Evolutionary conservation across 1,140 invertebrate genomes (phyloP).

Genomic region (Diabrotica undecimpunctata): DNA sequence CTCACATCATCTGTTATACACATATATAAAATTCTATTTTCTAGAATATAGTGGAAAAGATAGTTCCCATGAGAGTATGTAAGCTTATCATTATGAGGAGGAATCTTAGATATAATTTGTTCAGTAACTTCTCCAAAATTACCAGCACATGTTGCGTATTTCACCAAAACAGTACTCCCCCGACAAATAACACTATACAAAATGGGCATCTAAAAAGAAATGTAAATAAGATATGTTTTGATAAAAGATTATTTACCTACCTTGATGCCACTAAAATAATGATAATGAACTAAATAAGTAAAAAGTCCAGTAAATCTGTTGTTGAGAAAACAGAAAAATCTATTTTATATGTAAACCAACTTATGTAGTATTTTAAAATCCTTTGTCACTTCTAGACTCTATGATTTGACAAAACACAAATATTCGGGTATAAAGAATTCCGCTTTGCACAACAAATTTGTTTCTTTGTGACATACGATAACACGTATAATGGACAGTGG

Average conservation of each 20-base stretch:
- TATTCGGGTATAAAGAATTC: too few relatives aligned
- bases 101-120: slow-evolving; percentile 82
- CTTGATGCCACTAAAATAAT: too few relatives aligned
- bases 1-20: slow-evolving; percentile 95
- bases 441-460: too few relatives aligned
- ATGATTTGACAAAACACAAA: too few relatives aligned
- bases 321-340: too few relatives aligned
- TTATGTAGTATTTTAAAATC: too few relatives aligned
- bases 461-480: too few relatives aligned
- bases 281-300: too few relatives aligned
- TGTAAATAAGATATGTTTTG: neutral
- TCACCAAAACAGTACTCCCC: slow-evolving; percentile 82
- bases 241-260: neutral
- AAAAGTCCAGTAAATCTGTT: too few relatives aligned
- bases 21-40: slow-evolving; percentile 84
- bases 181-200: slow-evolving; percentile 84
- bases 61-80: slow-evolving; percentile 91
- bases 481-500: too few relatives aligned
- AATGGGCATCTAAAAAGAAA: slow-evolving; percentile 69
- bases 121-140: slow-evolving; percentile 93
- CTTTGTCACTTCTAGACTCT: too few relatives aligned
- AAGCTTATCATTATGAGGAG: slow-evolving; percentile 79
- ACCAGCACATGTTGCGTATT: slow-evolving; percentile 85
- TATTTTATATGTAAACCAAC: too few relatives aligned
- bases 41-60: slow-evolving; percentile 86